These are phyloP conservation scores for Hiodon alosoides DNA, from an alignment of 2,113 vertebrate genomes.

Conservation along the genomic window DNA sequence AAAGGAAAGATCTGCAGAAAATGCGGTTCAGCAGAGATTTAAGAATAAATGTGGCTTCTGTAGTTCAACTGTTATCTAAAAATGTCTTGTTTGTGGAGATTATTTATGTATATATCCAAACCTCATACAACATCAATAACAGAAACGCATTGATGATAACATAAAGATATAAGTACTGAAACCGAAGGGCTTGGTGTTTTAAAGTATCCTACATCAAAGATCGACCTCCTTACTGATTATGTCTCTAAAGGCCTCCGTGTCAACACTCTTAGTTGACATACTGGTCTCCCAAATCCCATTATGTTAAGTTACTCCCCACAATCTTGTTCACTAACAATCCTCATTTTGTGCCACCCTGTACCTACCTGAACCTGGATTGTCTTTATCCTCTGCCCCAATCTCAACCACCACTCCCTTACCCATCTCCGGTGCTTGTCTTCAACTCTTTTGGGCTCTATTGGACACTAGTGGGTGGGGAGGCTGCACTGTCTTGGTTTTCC, in stretches of 20 bases:
- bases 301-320: not conserved
- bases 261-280: constrained; percentile 4
- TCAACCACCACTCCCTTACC: not conserved
- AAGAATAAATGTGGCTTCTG: constrained; percentile 22
- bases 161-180: constrained; percentile 30
- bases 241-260: constrained; percentile 11
- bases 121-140: constrained; percentile 29
- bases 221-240: constrained; percentile 25
- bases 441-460: constrained; percentile 15
- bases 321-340: not conserved
- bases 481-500: constrained; percentile 46
- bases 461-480: constrained; percentile 28
- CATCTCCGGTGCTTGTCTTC: constrained; percentile 5
- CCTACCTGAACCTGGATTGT: not conserved
- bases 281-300: not conserved
- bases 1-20: constrained; percentile 12
- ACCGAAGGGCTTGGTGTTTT: constrained; percentile 22
- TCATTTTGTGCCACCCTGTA: not conserved
- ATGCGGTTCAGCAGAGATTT: constrained; percentile 19
- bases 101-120: constrained; percentile 46
- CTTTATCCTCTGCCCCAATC: constrained; percentile 1
- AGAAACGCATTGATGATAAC: constrained; percentile 14
- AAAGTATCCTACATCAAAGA: constrained; percentile 26
- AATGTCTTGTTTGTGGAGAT: constrained; percentile 31
- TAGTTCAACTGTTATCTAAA: constrained; percentile 19